phyloP scores from a whole-genome alignment of 92 coral and sea anemone species.

The Umimayanthus kanabou region DNA sequence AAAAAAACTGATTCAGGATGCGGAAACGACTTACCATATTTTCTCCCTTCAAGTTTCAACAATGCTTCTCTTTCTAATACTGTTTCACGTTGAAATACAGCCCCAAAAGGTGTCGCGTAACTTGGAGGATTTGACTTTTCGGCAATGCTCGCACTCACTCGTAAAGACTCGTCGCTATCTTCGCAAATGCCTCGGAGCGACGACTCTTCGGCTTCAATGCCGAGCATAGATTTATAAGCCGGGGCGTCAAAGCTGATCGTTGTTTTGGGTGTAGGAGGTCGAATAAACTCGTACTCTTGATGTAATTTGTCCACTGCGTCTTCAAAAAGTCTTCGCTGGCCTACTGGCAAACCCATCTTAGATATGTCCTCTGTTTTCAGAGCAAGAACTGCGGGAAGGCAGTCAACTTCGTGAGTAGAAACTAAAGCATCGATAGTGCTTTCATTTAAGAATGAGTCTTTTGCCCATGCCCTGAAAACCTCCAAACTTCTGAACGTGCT shows the following conservation, averaged over 20 bases:
- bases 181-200: constrained; percentile 40
- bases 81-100: constrained; percentile 35
- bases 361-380: constrained; percentile 78
- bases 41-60: constrained; percentile 39
- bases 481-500: constrained; percentile 87
- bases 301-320: constrained; percentile 92
- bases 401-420: constrained; percentile 81
- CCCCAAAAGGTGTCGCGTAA: constrained; percentile 23
- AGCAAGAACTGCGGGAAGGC: constrained; percentile 93
- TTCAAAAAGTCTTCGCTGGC: constrained; percentile 93
- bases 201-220: constrained; percentile 56
- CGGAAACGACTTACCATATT: constrained; percentile 23
- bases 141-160: constrained; percentile 44
- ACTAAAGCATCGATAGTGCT: constrained; percentile 85
- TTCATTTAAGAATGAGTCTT: constrained; percentile 86
- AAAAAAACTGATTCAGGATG: background rate
- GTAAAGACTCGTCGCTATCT: constrained; percentile 34
- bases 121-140: background rate
- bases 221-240: constrained; percentile 83
- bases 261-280: constrained; percentile 90
- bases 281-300: constrained; percentile 82
- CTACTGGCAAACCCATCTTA: constrained; percentile 77
- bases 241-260: constrained; percentile 87
- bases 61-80: constrained; percentile 42
- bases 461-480: constrained; percentile 93